Evolutionary conservation across 2,113 vertebrate genomes (phyloP).

Genomic region (Percopsis transmontana): DNA sequence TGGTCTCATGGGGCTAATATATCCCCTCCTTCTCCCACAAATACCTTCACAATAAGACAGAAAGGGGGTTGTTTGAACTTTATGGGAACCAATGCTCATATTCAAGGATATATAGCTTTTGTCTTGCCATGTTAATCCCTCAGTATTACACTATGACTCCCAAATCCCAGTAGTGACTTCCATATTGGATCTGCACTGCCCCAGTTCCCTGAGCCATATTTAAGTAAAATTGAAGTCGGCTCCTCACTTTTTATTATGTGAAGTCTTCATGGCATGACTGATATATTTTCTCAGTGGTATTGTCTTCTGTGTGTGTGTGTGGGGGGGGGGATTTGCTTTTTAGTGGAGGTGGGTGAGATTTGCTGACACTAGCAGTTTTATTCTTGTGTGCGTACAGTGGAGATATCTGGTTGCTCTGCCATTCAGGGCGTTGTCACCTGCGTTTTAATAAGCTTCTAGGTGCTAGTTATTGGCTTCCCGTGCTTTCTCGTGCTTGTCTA

Average conservation of each 20-base stretch:
- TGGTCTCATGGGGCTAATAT: too few species aligned
- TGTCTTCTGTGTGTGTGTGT: slow-evolving; percentile 40
- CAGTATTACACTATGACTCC: slow-evolving; percentile 41
- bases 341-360: slow-evolving; percentile 47
- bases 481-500: too few species aligned
- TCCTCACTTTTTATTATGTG: slow-evolving; percentile 62
- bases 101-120: slow-evolving; percentile 32
- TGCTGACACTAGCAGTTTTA: slow-evolving; percentile 54
- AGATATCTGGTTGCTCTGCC: slow-evolving; percentile 44
- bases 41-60: slow-evolving; percentile 25
- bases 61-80: slow-evolving; percentile 3
- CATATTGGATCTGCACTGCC: slow-evolving; percentile 56
- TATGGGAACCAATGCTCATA: slow-evolving; percentile 35
- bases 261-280: slow-evolving; percentile 53
- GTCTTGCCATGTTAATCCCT: slow-evolving; percentile 43
- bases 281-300: slow-evolving; percentile 47
- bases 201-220: slow-evolving; percentile 56
- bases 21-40: slow-evolving; percentile 21
- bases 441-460: slow-evolving; percentile 62
- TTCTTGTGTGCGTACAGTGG: slow-evolving; percentile 34
- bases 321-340: slow-evolving; percentile 43
- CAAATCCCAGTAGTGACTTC: slow-evolving; percentile 60
- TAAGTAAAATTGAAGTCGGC: slow-evolving; percentile 55
- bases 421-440: too few species aligned
- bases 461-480: too few species aligned